Base-by-base conservation (phyloP, 2,797 vertebrate species). In the Tapera naevia region DNA sequence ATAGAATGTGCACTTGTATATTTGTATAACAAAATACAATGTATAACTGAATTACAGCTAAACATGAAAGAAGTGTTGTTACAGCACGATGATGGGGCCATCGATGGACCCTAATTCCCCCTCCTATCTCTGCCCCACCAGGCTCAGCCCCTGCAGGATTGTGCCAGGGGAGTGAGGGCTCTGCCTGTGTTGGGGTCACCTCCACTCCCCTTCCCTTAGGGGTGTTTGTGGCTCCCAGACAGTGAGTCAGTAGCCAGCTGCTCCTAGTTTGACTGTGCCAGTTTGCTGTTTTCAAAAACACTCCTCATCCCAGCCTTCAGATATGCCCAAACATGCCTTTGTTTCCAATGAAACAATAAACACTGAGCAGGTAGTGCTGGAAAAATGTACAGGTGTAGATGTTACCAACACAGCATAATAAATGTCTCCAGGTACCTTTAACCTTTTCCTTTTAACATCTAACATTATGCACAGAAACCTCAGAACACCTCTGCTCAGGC, bases 221-320 rank as follows among this genome's bases (percentile, higher is more conserved):
- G 14, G 21, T 0, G 0, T 21, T 46, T 58, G 25, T 33, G n/a
- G 39, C 33, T 65, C 28, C 25, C 11, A 1, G 3, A 9, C 30
- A 35, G 6, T 11, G 58, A 53, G 11, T n/a, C 37, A 27, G 48
- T 28, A 41, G 41, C 24, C 41, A 46, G 16, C 43, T 35, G 25
- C 6, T 72, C 21, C 33, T 48, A 21, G 37, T 33, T 70, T n/a
- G 25, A 69, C 30, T 45, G 17, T 60, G 27, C 17, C 45, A 69
- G 6, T 24, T 48, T 54, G 8, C 46, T 50, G 66, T 71, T 56
- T 62, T 35, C 61, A 64, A 61, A 61, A 78, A n/a, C 16, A 7
- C 6, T 82, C 37, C 62, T 78, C 14, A 1, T 32, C 50, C 35
- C 37, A 67, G 54, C 17, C 18, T 69, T 35, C 48, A 62, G 71